phyloP scores from a whole-genome alignment of 2,113 vertebrate species.

The Rhagologus leucostigma region DNA sequence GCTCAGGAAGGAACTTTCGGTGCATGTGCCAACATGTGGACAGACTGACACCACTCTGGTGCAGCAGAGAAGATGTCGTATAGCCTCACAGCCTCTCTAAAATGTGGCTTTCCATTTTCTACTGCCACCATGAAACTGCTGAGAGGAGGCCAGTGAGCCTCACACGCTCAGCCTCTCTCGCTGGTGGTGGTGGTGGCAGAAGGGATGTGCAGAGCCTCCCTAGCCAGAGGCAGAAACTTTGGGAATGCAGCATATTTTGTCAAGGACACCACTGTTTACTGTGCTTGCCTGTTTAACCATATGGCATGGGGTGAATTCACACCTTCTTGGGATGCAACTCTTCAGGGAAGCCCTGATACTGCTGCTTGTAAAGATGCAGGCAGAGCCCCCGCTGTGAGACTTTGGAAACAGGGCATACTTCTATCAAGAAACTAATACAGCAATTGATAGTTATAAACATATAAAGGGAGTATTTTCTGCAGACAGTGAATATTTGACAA shows the following conservation, averaged over 20 bases:
- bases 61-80: not conserved
- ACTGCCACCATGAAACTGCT: not conserved
- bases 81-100: not conserved
- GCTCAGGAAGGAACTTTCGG: not conserved
- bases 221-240: not conserved
- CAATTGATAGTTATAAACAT: not conserved
- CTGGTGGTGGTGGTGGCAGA: not conserved
- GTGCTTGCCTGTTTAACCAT: not conserved
- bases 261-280: not conserved
- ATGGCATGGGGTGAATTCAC: not conserved
- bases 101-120: not conserved
- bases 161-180: fast-evolving
- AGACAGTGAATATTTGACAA: not conserved
- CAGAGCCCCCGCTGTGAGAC: not conserved
- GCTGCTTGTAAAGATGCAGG: not conserved
- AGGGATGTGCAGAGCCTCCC: not conserved
- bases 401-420: not conserved
- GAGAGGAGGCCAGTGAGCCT: fast-evolving
- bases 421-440: not conserved
- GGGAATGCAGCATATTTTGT: not conserved
- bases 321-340: not conserved
- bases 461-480: not conserved
- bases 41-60: not conserved
- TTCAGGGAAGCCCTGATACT: not conserved
- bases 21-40: fast-evolving